Evolutionary conservation across 2,888 invertebrate genomes (phyloP).

Genomic region (Acanthosoma haemorrhoidale): DNA sequence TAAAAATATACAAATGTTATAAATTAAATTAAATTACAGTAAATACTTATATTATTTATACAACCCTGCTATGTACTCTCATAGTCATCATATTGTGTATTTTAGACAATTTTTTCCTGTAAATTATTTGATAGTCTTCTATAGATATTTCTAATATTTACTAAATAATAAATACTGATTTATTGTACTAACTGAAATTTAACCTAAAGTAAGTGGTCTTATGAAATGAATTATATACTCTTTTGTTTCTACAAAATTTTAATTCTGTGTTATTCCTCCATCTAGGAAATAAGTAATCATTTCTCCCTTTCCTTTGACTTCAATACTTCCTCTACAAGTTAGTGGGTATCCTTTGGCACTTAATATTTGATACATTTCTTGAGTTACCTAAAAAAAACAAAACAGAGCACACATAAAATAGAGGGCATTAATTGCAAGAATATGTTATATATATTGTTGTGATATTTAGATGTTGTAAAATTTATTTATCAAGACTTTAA

Average conservation of each 20-base stretch:
- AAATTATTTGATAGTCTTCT: no score
- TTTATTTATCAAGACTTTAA: no score
- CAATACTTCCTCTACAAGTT: constrained; percentile 77
- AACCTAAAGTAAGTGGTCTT: background rate
- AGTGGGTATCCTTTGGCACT: constrained; percentile 70
- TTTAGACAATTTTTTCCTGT: no score
- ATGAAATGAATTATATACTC: no score
- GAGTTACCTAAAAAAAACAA: constrained; percentile 61
- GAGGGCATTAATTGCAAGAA: no score
- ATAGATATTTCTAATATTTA: background rate
- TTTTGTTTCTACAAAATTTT: background rate
- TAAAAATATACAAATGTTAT: constrained; percentile 8
- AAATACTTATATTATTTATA: constrained; percentile 3
- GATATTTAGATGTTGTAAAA: no score
- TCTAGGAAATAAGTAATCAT: constrained; percentile 87
- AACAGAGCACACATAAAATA: no score
- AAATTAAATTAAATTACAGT: constrained; percentile 1
- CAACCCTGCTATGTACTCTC: constrained; percentile 1
- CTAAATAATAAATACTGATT: background rate
- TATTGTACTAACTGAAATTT: no score
- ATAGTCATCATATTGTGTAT: no score
- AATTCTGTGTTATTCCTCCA: constrained; percentile 44
- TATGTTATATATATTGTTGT: no score
- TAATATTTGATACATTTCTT: constrained; percentile 80
- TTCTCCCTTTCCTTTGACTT: constrained; percentile 90